Evolutionary conservation across 2,113 vertebrate genomes (phyloP).

Genomic region (Asarcornis scutulata): DNA sequence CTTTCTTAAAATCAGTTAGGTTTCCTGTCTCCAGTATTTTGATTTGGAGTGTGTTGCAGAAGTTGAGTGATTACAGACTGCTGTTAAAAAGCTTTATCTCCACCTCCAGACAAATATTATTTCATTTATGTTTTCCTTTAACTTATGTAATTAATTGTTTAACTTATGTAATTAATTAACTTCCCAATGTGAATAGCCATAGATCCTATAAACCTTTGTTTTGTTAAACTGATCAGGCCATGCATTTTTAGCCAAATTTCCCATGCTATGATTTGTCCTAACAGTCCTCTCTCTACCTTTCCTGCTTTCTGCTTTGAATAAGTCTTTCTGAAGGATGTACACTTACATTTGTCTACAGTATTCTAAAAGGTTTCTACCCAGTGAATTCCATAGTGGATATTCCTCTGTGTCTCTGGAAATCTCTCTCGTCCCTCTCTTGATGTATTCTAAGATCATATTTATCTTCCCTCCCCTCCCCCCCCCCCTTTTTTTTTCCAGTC

Average conservation of each 20-base stretch:
- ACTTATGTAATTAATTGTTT: neutral
- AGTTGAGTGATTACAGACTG: neutral
- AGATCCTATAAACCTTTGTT: neutral
- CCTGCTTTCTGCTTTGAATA: neutral
- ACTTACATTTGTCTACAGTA: neutral
- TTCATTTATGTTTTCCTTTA: neutral
- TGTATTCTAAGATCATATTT: slow-evolving; percentile 18
- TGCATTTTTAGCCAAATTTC: neutral
- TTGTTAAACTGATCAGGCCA: neutral
- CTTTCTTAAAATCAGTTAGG: neutral
- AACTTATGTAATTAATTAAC: neutral
- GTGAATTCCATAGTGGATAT: neutral
- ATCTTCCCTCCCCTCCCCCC: neutral
- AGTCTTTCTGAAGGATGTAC: neutral
- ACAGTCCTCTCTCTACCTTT: neutral
- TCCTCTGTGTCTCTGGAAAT: slow-evolving; percentile 1
- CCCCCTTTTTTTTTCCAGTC: neutral
- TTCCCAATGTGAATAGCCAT: neutral
- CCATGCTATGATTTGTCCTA: neutral
- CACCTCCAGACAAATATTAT: neutral
- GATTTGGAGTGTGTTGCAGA: neutral
- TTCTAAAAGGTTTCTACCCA: neutral
- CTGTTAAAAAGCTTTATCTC: neutral
- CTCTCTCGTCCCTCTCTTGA: neutral
- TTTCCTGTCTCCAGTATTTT: neutral